These are phyloP conservation scores for Tillus elongatus DNA, from an alignment of 2,888 invertebrate genomes.

Conservation along the genomic window DNA sequence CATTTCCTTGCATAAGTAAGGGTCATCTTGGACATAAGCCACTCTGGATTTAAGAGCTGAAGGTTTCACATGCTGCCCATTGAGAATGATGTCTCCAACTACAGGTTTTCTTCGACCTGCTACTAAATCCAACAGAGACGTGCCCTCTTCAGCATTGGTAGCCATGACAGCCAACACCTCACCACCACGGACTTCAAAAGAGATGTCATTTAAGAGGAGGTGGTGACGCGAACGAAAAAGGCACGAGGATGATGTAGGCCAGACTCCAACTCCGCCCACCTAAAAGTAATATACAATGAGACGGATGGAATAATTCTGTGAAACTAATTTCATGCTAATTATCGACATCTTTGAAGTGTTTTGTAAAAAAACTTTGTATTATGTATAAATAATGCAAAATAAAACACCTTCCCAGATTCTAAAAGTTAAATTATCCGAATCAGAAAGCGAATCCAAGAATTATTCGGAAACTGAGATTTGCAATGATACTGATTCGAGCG, in stretches of 20 bases:
- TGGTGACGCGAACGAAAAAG: conserved; percentile 32
- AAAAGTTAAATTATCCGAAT: no score
- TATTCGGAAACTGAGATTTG: no score
- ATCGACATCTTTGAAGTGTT: no score
- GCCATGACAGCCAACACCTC: conserved; percentile 87
- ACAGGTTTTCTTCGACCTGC: conserved; percentile 57
- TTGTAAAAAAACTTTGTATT: no score
- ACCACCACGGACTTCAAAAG: conserved; percentile 83
- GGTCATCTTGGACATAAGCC: conserved; percentile 67
- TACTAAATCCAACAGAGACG: conserved; percentile 73
- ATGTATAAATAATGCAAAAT: no score
- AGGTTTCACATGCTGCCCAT: conserved; percentile 73
- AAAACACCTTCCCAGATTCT: no score
- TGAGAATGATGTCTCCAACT: conserved; percentile 73
- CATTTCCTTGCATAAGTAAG: conserved; percentile 73
- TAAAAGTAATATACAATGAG: no score
- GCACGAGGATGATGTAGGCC: conserved; percentile 26
- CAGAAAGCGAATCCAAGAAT: no score
- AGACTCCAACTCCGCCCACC: conserved; percentile 30
- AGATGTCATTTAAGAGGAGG: conserved; percentile 53
- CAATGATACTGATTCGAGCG: no score
- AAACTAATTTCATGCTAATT: no score
- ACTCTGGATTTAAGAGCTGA: conserved; percentile 61
- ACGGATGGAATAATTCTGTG: no score
- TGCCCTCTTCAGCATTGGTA: conserved; percentile 79